phyloP scores from a whole-genome alignment of 2,797 vertebrate species.

The Megalops cyprinoides region DNA sequence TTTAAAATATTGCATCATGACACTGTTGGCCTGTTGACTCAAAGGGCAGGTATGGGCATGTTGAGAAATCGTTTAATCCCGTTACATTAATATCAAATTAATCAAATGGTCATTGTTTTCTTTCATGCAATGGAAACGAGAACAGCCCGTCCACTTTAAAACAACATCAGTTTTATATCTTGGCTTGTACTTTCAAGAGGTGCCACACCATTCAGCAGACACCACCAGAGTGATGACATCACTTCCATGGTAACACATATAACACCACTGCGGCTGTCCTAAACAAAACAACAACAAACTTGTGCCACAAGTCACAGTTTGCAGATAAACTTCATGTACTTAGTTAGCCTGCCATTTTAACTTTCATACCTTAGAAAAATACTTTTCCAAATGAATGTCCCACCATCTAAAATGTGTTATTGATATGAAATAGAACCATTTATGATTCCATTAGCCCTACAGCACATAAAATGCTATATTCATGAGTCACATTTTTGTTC shows the following conservation, averaged over 20 bases:
- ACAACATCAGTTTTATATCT: constrained; percentile 37
- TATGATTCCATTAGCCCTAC: no score
- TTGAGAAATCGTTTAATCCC: neutral
- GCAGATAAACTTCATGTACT: neutral
- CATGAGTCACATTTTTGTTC: no score
- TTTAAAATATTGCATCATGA: neutral
- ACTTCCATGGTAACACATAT: constrained; percentile 62
- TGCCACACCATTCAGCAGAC: constrained; percentile 42
- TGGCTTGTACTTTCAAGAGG: neutral
- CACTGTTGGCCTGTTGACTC: neutral
- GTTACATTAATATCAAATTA: neutral
- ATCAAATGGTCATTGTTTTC: neutral
- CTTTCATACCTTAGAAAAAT: neutral
- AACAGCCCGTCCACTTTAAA: constrained; percentile 21
- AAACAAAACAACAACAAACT: constrained; percentile 67
- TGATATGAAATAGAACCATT: neutral
- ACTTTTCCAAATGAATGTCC: neutral
- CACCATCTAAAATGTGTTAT: neutral
- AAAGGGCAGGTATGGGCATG: neutral
- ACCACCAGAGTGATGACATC: constrained; percentile 54
- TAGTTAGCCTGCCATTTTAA: neutral
- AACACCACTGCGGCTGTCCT: constrained; percentile 57
- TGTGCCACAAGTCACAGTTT: neutral
- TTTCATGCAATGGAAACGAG: constrained; percentile 44
- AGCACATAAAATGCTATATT: no score